These are phyloP conservation scores for Xyrichtys novacula DNA, from an alignment of 2,797 vertebrate species.

Conservation along the genomic window DNA sequence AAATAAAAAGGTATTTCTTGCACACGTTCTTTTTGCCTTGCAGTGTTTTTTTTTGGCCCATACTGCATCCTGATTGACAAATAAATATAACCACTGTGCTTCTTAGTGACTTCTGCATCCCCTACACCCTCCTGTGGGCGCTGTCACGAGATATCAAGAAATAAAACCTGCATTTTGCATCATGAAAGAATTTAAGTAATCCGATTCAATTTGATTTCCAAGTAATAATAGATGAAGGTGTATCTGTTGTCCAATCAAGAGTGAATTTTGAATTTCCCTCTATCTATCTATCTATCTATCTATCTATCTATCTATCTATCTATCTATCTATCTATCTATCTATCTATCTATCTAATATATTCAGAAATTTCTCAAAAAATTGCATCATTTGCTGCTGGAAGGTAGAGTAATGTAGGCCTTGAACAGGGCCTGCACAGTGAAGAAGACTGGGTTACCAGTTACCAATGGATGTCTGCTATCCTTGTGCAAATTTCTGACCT, in stretches of 20 bases:
- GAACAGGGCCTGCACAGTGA: neutral
- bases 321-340: too few species aligned
- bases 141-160: slow-evolving; percentile 4
- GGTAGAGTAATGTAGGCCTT: neutral
- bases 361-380: neutral
- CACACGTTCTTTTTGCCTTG: slow-evolving; percentile 14
- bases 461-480: neutral
- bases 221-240: neutral
- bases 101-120: neutral
- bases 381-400: neutral
- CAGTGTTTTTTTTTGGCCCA: slow-evolving; percentile 1
- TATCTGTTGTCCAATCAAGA: neutral
- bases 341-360: too few species aligned
- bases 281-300: too few species aligned
- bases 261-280: too few species aligned
- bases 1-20: neutral
- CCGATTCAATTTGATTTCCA: neutral
- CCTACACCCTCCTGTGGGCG: slow-evolving; percentile 6
- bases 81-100: neutral
- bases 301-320: too few species aligned
- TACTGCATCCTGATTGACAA: slow-evolving; percentile 10
- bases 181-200: neutral
- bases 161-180: neutral
- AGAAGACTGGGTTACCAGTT: neutral
- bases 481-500: neutral